phyloP scores from a whole-genome alignment of 2,888 invertebrate genomes.

The Macrophya annulata region DNA sequence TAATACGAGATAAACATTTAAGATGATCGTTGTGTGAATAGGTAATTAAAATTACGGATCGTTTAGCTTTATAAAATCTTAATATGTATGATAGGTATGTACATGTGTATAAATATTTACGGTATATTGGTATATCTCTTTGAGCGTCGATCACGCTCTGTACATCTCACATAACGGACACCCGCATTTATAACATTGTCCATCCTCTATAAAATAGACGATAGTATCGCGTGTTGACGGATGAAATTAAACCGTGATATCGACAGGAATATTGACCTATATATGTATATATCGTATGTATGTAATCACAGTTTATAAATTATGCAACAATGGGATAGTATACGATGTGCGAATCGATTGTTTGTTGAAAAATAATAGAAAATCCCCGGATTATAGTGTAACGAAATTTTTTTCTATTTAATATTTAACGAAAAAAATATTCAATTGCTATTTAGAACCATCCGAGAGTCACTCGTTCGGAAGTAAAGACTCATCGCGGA shows the following conservation, averaged over 20 bases:
- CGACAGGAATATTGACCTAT: background rate
- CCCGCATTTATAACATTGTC: background rate
- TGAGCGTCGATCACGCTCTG: background rate
- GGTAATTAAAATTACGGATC: background rate
- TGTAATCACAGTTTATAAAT: conserved; percentile 8
- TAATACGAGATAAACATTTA: background rate
- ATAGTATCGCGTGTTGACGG: background rate
- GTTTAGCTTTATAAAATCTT: background rate
- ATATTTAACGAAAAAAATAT: background rate
- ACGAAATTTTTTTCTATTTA: background rate
- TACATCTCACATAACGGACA: background rate
- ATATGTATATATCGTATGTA: background rate
- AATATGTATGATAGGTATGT: background rate
- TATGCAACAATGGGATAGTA: conserved; percentile 6
- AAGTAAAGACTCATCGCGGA: conserved; percentile 50
- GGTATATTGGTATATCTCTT: background rate
- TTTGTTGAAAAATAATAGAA: background rate
- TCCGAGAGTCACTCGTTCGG: background rate
- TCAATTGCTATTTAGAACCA: background rate
- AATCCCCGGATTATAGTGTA: background rate
- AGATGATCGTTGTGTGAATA: background rate
- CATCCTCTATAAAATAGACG: background rate
- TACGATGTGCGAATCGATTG: background rate
- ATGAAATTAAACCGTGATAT: conserved; percentile 13
- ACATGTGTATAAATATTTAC: background rate